Conservation (phyloP, 2,888 invertebrate species). For the Heliothis peltigera region DNA sequence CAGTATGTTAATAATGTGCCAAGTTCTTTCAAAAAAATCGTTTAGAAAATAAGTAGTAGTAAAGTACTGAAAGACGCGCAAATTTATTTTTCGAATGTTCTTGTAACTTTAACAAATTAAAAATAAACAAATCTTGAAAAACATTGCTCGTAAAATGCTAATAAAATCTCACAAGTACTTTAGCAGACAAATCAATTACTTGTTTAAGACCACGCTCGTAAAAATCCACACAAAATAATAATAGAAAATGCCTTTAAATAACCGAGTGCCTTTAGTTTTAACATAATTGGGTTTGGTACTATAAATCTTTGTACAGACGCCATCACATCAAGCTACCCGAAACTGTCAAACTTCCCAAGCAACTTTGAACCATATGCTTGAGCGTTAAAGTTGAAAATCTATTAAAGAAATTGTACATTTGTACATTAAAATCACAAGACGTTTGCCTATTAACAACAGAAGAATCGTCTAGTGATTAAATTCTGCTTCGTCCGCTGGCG, state of each 20-base stretch:
- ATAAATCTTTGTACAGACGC: too few relatives aligned
- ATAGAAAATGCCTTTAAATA: conserved; percentile 3
- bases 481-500: conserved; percentile 24
- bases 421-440: conserved; percentile 18
- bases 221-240: conserved; percentile 19
- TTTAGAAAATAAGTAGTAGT: too few relatives aligned
- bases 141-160: neutral
- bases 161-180: neutral
- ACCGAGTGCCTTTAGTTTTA: neutral
- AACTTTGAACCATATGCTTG: too few relatives aligned
- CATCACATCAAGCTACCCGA: too few relatives aligned
- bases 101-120: too few relatives aligned
- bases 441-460: conserved; percentile 34
- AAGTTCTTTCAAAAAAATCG: too few relatives aligned
- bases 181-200: conserved; percentile 14
- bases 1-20: too few relatives aligned
- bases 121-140: neutral
- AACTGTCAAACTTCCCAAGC: too few relatives aligned
- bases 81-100: too few relatives aligned
- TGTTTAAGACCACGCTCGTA: conserved; percentile 1
- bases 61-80: too few relatives aligned
- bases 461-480: conserved; percentile 51
- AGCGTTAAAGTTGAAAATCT: too few relatives aligned
- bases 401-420: too few relatives aligned
- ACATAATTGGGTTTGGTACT: conserved; percentile 27